Evolutionary conservation across 2,888 invertebrate genomes (phyloP), one percentile per base, ranked within the genome.

Genomic region (Cotesia congregata): DNA sequence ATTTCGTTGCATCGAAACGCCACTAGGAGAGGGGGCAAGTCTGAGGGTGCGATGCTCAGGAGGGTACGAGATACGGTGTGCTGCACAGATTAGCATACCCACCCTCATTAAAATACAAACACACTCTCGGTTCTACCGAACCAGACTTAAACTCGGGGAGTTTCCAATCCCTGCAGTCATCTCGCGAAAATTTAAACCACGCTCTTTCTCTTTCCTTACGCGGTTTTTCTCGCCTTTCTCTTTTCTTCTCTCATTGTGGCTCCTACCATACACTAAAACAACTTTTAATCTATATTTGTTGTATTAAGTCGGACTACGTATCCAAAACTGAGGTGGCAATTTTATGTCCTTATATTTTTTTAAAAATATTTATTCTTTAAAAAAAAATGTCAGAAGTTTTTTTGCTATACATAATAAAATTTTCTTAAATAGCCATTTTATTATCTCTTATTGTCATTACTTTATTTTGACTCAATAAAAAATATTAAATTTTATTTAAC

Each of bases 71-170:
- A 39, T 75, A 78, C 83, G 83, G 83, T 83, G 84, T 85, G 85
- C 85, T 84, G 83, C 83, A 83, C 84, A 86, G 87, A 89, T 89
- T 89, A 89, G 87, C 89, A 88, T 89, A 88, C 85, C 86, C 84
- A 84, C 80, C 86, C 87, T 88, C 88, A 87, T 89, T 88, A 89
- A 88, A 88, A 89, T 87, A 88, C 87, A 88, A 89, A 88, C 87
- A 88, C 87, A 85, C 85, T 83, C 83, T 83, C 82, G 78, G 72
- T 69, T 65, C 73, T 78, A 77, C 78, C 80, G 38, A 68, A 77
- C 74, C 67, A 77, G 77, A 71, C 78, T 30, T 76, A 50, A 50
- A 64, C 74, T 40, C 77, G 65, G 73, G 67, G 72, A 75, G 68
- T 75, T 78, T 73, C 69, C 78, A 78, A 75, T 71, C 80, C 78